Conservation (phyloP, 2,113 vertebrate genomes). For the Phyllopteryx taeniolatus region DNA sequence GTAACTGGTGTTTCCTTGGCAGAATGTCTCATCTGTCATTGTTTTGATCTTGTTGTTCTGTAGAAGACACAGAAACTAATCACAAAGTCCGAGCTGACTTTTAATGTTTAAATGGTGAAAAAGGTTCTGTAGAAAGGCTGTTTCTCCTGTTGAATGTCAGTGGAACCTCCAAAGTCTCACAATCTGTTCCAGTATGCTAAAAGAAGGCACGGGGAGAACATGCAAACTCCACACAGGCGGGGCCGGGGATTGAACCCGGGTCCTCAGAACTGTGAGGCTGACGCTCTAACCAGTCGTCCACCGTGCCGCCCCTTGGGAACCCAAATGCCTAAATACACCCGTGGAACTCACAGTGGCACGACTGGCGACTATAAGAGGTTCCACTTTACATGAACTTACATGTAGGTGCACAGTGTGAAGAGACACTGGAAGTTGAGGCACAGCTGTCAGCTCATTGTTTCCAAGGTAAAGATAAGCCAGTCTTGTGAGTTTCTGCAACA, state of each 20-base stretch:
- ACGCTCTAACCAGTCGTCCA: too few species aligned
- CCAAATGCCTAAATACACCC: background rate
- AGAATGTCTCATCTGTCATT: constrained; percentile 88
- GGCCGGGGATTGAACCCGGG: too few species aligned
- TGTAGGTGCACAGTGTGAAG: constrained; percentile 88
- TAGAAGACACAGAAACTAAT: constrained; percentile 27
- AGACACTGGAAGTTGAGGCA: constrained; percentile 87
- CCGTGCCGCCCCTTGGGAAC: too few species aligned
- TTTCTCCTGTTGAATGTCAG: background rate
- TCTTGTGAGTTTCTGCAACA: constrained; percentile 79
- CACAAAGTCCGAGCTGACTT: constrained; percentile 20
- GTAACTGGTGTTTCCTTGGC: constrained; percentile 82
- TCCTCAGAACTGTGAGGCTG: too few species aligned
- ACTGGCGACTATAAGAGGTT: background rate
- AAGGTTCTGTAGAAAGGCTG: background rate
- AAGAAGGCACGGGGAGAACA: too few species aligned
- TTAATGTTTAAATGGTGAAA: background rate
- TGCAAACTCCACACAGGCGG: too few species aligned
- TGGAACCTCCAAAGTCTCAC: background rate
- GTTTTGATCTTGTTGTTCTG: constrained; percentile 90
- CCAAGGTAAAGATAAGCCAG: constrained; percentile 86
- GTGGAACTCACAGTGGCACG: background rate
- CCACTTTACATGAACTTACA: constrained; percentile 61
- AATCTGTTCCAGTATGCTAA: background rate
- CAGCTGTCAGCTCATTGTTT: constrained; percentile 84